Conservation (phyloP, 2,797 vertebrate genomes). For the Parotocinclus haroldoi region DNA sequence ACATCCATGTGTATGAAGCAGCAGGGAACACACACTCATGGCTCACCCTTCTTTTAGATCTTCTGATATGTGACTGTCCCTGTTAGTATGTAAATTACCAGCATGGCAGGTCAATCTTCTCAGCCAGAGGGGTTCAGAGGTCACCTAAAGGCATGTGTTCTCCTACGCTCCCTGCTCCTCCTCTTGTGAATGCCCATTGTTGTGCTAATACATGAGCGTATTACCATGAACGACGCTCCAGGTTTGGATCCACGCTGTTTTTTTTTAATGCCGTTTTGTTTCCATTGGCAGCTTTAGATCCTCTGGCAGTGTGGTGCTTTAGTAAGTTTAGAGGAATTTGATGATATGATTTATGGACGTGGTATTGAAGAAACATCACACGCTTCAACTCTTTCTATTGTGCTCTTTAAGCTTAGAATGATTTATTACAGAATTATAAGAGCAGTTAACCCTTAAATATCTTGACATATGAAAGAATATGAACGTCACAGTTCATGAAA, state of each 20-base stretch:
- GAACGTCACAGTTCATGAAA: too few relatives aligned
- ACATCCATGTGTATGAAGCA: constrained; percentile 57
- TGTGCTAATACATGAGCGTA: constrained; percentile 1
- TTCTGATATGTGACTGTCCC: constrained; percentile 11
- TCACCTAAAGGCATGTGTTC: constrained; percentile 28
- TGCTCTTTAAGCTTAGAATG: neutral
- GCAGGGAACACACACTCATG: constrained; percentile 30
- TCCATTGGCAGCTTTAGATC: neutral
- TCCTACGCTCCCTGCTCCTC: constrained; percentile 10
- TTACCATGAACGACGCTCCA: neutral
- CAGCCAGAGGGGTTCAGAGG: constrained; percentile 22
- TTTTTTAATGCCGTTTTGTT: neutral
- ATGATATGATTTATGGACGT: neutral
- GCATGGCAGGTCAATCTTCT: constrained; percentile 25
- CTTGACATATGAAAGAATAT: too few relatives aligned
- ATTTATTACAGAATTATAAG: too few relatives aligned
- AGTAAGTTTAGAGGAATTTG: neutral
- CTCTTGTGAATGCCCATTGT: constrained; percentile 3
- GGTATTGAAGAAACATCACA: neutral
- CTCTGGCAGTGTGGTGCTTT: neutral
- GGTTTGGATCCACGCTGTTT: neutral
- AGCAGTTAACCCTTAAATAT: too few relatives aligned
- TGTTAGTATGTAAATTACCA: constrained; percentile 40
- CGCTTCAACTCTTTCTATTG: neutral
- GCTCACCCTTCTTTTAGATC: constrained; percentile 9